These are phyloP conservation scores for Drosophila histrio DNA, from an alignment of 2,888 invertebrate species.

Conservation along the genomic window DNA sequence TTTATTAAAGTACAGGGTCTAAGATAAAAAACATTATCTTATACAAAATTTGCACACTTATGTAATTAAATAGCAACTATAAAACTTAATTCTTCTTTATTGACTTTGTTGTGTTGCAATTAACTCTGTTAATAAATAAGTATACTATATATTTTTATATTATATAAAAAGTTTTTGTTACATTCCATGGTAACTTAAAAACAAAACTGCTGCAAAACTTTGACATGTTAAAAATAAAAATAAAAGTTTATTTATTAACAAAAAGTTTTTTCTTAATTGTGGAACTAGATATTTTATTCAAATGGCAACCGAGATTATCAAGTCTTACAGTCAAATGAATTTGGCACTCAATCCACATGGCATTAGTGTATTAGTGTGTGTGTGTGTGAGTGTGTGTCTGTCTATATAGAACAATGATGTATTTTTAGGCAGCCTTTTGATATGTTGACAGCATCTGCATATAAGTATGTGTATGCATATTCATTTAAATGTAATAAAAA, in stretches of 20 bases:
- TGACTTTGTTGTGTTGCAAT: too few species aligned
- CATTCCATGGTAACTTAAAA: too few species aligned
- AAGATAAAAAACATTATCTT: too few species aligned
- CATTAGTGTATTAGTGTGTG: neutral
- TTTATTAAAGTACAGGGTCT: too few species aligned
- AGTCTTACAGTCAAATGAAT: conserved; percentile 11
- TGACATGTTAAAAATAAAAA: too few species aligned
- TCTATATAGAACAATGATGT: conserved; percentile 46
- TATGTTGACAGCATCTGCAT: conserved; percentile 18
- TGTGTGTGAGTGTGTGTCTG: neutral
- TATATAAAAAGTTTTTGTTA: too few species aligned
- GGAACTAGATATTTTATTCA: neutral
- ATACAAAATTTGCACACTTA: too few species aligned
- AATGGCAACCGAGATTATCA: conserved; percentile 2
- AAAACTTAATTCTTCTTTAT: too few species aligned
- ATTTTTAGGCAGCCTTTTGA: conserved; percentile 52
- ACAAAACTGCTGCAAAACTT: too few species aligned
- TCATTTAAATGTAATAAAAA: conserved; percentile 50
- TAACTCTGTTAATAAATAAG: too few species aligned
- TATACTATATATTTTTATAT: too few species aligned
- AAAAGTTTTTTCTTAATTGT: neutral
- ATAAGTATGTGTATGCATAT: conserved; percentile 16
- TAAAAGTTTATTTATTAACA: neutral
- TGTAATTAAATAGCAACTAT: too few species aligned
- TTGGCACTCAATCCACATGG: conserved; percentile 50